A percentile compares a stretch with the other conserved stretches of the same genome.
These are phyloP conservation scores for Neogale vison DNA, from an alignment of 2,113 vertebrate genomes.

Conservation along the genomic window DNA sequence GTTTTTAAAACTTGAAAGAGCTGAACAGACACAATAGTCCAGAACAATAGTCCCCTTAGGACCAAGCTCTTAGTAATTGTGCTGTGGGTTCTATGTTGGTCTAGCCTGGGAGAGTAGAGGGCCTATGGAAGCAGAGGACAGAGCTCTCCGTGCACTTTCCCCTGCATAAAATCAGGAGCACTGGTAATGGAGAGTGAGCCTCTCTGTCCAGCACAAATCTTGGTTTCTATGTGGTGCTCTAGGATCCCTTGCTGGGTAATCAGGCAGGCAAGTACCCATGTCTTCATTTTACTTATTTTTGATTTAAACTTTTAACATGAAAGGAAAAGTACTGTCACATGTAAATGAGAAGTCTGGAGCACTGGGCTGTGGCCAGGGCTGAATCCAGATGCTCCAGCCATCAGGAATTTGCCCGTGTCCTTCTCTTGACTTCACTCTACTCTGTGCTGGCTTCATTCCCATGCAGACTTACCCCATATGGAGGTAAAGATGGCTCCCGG, in stretches of 20 bases:
- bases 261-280: not conserved
- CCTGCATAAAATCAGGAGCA: not conserved
- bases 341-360: not conserved
- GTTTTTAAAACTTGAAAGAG: not conserved
- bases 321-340: not conserved
- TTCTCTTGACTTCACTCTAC: not conserved
- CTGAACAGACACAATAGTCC: not conserved
- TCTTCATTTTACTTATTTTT: slow-evolving; percentile 10
- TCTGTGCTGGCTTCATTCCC: not conserved
- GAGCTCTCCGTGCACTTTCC: not conserved
- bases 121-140: not conserved
- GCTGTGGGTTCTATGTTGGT: not conserved
- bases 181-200: not conserved
- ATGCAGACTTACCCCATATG: not conserved
- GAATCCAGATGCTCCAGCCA: not conserved
- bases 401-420: not conserved
- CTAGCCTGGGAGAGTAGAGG: not conserved
- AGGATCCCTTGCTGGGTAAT: not conserved
- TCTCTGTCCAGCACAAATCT: not conserved
- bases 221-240: not conserved
- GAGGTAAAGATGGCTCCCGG: not conserved
- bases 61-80: not conserved
- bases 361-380: not conserved
- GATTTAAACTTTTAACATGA: not conserved
- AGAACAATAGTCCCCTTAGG: not conserved